Conservation (phyloP, 1,140 invertebrate genomes). For the Venustaconcha ellipsiformis region DNA sequence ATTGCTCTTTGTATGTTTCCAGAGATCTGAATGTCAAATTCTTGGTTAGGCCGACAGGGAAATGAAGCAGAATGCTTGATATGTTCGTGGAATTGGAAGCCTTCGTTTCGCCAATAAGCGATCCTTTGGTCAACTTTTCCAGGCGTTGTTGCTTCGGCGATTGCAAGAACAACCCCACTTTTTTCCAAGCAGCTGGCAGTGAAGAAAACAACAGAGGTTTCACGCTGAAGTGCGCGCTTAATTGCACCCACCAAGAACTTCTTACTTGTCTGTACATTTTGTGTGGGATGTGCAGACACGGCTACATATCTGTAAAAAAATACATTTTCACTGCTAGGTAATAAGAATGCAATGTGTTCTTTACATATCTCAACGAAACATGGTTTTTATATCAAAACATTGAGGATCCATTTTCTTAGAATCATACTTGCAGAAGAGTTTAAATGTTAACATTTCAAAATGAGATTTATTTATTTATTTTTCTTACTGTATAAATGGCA, state of each 20-base stretch:
- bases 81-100: slow-evolving; percentile 21
- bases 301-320: not conserved
- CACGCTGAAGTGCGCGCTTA: slow-evolving; percentile 13
- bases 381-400: no score
- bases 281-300: not conserved
- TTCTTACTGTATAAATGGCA: no score
- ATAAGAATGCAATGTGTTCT: not conserved
- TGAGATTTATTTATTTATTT: no score
- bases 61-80: slow-evolving; percentile 26
- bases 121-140: slow-evolving; percentile 10
- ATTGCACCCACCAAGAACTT: slow-evolving; percentile 7
- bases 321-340: not conserved
- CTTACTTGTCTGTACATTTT: not conserved
- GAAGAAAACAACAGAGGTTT: slow-evolving; percentile 27
- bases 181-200: slow-evolving; percentile 13
- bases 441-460: no score
- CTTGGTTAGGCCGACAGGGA: slow-evolving; percentile 21
- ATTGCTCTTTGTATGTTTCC: slow-evolving; percentile 20
- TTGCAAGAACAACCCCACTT: slow-evolving; percentile 18
- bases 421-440: no score
- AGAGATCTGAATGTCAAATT: slow-evolving; percentile 19
- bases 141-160: slow-evolving; percentile 28
- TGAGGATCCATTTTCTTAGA: no score
- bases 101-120: slow-evolving; percentile 30
- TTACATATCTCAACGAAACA: no score